Evolutionary conservation across 92 coral and sea anemone genomes (phyloP).

Genomic region (Zoanthus gigantus): DNA sequence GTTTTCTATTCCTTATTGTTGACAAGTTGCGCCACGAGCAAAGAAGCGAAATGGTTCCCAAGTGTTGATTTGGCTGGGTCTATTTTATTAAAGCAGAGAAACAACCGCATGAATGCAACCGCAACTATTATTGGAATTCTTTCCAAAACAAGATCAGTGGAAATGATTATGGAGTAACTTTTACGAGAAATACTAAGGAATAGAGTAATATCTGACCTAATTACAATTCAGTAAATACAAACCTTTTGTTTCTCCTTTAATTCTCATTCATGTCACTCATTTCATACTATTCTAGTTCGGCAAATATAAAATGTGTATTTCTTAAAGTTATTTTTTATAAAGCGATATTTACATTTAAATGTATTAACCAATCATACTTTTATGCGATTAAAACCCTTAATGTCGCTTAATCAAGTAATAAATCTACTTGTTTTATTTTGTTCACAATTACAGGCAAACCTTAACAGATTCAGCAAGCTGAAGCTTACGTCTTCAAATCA

Average conservation of each 20-base stretch:
- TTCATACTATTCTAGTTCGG: background rate
- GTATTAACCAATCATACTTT: conserved; percentile 1
- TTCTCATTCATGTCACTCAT: background rate
- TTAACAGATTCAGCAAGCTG: conserved; percentile 15
- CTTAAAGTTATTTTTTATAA: background rate
- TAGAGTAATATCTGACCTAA: background rate
- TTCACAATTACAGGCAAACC: conserved; percentile 16
- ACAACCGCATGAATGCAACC: conserved; percentile 51
- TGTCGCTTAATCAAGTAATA: background rate
- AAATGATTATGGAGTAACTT: conserved; percentile 9
- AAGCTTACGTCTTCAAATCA: conserved; percentile 37
- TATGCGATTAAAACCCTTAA: background rate
- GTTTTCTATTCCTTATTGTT: conserved; percentile 56
- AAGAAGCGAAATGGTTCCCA: conserved; percentile 30
- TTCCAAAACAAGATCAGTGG: conserved; percentile 34
- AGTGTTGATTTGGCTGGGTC: conserved; percentile 51
- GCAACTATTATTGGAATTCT: conserved; percentile 44
- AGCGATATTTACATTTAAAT: background rate
- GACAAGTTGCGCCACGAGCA: conserved; percentile 31
- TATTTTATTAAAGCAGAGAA: conserved; percentile 48
- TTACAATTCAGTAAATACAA: background rate
- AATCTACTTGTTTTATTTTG: background rate
- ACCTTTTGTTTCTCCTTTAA: background rate
- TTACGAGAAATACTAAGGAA: background rate
- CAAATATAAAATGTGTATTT: background rate